phyloP scores from a whole-genome alignment of 2,113 vertebrate genomes.

The Sclerurus mexicanus region DNA sequence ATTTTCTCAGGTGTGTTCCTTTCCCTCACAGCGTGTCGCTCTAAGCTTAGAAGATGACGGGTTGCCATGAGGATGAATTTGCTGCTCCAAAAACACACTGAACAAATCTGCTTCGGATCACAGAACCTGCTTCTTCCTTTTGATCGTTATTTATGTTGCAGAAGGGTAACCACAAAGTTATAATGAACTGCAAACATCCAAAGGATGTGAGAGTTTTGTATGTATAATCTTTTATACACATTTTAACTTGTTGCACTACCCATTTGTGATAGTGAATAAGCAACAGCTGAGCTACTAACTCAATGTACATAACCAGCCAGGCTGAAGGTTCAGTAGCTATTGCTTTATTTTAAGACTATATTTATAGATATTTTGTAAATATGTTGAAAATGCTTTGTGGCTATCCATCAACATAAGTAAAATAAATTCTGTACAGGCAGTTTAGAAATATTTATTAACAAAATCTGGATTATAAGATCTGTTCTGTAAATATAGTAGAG shows the following conservation, averaged over 20 bases:
- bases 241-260: conserved; percentile 84
- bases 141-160: conserved; percentile 78
- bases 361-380: conserved; percentile 82
- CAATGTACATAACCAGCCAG: conserved; percentile 72
- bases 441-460: conserved; percentile 87
- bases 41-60: conserved; percentile 96
- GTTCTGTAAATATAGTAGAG: conserved; percentile 77
- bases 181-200: conserved; percentile 85
- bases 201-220: conserved; percentile 86
- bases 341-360: conserved; percentile 76
- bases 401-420: conserved; percentile 81
- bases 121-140: conserved; percentile 15
- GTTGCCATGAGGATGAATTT: conserved; percentile 85
- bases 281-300: conserved; percentile 77
- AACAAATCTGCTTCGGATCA: conserved; percentile 40
- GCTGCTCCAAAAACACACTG: conserved; percentile 32
- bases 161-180: conserved; percentile 85
- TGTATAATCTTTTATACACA: conserved; percentile 88
- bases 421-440: conserved; percentile 62
- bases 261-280: conserved; percentile 73
- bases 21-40: conserved; percentile 89
- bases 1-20: neutral
- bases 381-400: conserved; percentile 81
- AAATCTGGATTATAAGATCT: conserved; percentile 72
- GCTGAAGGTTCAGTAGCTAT: conserved; percentile 67